Evolutionary conservation across 2,797 vertebrate genomes (phyloP).

Genomic region (Lepilemur ruficaudatus): DNA sequence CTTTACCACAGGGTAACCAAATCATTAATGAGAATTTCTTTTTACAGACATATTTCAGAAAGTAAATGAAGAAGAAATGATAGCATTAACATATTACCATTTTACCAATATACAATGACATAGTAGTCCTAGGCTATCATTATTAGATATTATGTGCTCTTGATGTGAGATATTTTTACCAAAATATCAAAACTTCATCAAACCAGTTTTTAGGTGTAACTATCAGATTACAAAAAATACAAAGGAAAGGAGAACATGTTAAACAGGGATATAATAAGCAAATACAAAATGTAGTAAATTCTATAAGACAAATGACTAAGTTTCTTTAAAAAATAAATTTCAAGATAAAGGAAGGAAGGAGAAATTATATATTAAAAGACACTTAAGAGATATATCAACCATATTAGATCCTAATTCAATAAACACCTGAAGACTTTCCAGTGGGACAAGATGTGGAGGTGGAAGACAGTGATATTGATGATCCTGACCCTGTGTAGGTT

Average conservation of each 20-base stretch:
- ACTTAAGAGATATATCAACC: neutral
- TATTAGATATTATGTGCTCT: neutral
- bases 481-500: neutral
- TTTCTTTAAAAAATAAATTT: slow-evolving; percentile 25
- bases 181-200: neutral
- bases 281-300: neutral
- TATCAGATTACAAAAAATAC: neutral
- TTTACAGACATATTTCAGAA: neutral
- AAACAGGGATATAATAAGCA: neutral
- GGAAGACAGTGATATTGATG: neutral
- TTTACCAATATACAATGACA: neutral
- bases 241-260: neutral
- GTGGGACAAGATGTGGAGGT: neutral
- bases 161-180: neutral
- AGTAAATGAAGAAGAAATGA: neutral
- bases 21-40: neutral
- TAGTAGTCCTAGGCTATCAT: neutral
- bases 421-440: neutral
- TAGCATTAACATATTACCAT: neutral
- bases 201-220: neutral
- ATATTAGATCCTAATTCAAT: neutral
- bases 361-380: neutral
- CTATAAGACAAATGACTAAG: neutral
- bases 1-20: neutral
- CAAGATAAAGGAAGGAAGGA: neutral